A percentile compares a stretch with the other conserved stretches of the same genome.
phyloP scores from a whole-genome alignment of 2,888 invertebrate species.

The Piscicola geometra region DNA sequence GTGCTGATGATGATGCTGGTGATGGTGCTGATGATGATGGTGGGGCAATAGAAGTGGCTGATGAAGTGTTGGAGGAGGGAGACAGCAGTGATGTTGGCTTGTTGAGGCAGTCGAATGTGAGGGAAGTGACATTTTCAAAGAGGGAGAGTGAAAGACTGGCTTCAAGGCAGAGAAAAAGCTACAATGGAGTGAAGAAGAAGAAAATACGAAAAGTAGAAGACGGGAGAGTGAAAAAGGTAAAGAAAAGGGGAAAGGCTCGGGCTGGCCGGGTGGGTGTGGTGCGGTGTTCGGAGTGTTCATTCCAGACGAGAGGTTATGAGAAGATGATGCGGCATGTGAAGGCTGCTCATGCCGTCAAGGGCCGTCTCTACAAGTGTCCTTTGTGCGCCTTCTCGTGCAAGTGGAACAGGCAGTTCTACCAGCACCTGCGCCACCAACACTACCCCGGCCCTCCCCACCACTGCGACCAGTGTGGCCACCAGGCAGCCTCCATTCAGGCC shows the following conservation, averaged over 20 bases:
- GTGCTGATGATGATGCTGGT: neutral
- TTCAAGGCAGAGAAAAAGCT: conserved; percentile 1
- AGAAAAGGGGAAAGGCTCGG: neutral
- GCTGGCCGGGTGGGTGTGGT: neutral
- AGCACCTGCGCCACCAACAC: conserved; percentile 47
- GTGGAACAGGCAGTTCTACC: conserved; percentile 39
- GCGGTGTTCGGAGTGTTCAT: conserved; percentile 30
- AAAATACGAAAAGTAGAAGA: conserved; percentile 7
- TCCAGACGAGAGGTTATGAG: conserved; percentile 8
- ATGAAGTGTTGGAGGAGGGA: neutral
- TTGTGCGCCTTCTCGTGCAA: conserved; percentile 36
- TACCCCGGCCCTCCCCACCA: conserved; percentile 62
- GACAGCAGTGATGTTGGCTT: neutral
- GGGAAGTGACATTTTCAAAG: neutral
- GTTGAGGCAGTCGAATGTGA: neutral
- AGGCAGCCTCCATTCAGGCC: conserved; percentile 59
- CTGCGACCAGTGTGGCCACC: conserved; percentile 58
- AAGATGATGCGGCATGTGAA: conserved; percentile 31
- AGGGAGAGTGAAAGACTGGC: conserved; percentile 30
- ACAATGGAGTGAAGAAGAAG: conserved; percentile 24
- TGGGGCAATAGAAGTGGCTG: too few species aligned
- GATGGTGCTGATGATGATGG: conserved; percentile 18
- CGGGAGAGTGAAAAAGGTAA: neutral
- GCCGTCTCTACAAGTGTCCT: conserved; percentile 29
- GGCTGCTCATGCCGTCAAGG: conserved; percentile 25